Conservation (phyloP, 2,113 vertebrate species). For the Dasyprocta punctata region DNA sequence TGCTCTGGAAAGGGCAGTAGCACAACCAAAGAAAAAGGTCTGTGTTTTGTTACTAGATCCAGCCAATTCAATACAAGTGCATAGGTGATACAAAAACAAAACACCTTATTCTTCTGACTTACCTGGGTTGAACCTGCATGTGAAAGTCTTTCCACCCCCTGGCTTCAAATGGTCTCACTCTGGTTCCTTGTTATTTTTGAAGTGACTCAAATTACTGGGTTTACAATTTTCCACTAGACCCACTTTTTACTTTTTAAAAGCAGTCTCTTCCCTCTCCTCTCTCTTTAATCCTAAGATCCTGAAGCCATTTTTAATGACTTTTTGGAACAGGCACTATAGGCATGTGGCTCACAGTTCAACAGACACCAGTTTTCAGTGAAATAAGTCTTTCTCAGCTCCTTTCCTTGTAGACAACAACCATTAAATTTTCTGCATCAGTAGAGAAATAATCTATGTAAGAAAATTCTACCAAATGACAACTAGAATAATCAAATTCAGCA, state of each 20-base stretch:
- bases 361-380: neutral
- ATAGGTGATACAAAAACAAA: neutral
- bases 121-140: neutral
- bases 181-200: neutral
- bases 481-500: neutral
- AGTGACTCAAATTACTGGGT: neutral
- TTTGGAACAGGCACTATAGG: neutral
- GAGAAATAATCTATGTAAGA: neutral
- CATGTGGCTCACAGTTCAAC: neutral
- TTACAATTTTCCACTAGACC: neutral
- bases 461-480: neutral
- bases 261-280: neutral
- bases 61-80: neutral
- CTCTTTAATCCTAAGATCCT: neutral
- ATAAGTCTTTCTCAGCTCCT: neutral
- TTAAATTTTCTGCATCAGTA: neutral
- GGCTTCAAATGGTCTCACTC: neutral
- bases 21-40: constrained; percentile 83
- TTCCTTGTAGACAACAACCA: neutral
- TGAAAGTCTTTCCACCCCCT: neutral
- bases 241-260: constrained; percentile 15
- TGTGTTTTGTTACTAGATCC: constrained; percentile 41
- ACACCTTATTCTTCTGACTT: neutral
- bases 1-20: constrained; percentile 82
- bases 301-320: neutral